Conservation (phyloP, 2,888 invertebrate genomes). For the Papilio elwesi region DNA sequence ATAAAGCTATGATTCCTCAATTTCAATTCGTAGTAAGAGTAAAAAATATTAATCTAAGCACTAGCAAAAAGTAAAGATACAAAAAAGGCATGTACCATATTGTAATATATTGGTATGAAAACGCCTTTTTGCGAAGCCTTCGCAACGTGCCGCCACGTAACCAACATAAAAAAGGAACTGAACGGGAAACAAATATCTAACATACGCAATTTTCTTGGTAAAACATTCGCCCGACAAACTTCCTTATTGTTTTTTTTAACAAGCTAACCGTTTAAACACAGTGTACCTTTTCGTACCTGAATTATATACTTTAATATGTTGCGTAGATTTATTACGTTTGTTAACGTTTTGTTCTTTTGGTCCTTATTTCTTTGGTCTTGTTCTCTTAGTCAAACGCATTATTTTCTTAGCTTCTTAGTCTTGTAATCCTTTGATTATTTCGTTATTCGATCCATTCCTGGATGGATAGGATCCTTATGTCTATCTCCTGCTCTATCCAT, state of each 20-base stretch:
- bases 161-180: constrained; percentile 18
- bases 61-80: constrained; percentile 23
- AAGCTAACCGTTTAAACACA: not conserved
- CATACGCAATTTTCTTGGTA: constrained; percentile 7
- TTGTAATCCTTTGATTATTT: too few relatives aligned
- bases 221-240: not conserved
- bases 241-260: not conserved
- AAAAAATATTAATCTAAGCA: constrained; percentile 12
- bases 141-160: constrained; percentile 21
- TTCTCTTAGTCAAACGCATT: too few relatives aligned
- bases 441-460: too few relatives aligned
- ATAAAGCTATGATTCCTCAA: too few relatives aligned
- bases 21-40: too few relatives aligned
- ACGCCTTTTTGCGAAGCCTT: constrained; percentile 22
- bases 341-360: too few relatives aligned
- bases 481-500: too few relatives aligned
- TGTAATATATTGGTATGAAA: constrained; percentile 27
- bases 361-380: too few relatives aligned
- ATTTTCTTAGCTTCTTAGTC: too few relatives aligned
- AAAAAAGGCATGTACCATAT: constrained; percentile 37
- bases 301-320: not conserved
- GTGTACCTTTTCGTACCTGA: not conserved
- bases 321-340: too few relatives aligned
- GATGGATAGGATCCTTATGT: too few relatives aligned
- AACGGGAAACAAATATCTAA: constrained; percentile 22